These are phyloP conservation scores for Corythoichthys haematopterus DNA, from an alignment of 2,113 vertebrate species.

Conservation along the genomic window DNA sequence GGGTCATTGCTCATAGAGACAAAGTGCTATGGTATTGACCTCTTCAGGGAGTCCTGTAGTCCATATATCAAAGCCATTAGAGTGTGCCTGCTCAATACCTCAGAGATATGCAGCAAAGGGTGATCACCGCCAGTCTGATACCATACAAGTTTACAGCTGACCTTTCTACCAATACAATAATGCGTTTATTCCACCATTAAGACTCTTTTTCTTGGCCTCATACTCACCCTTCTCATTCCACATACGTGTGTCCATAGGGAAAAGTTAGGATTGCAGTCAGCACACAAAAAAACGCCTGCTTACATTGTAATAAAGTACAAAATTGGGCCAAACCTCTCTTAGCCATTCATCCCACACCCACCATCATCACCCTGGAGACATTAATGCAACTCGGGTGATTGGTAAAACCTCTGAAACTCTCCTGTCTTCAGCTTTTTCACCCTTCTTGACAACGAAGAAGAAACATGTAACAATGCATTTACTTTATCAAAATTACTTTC, in stretches of 20 bases:
- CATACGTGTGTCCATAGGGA: neutral
- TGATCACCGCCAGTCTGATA: conserved; percentile 76
- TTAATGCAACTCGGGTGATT: conserved; percentile 25
- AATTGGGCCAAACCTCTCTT: conserved; percentile 29
- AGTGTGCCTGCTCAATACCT: conserved; percentile 72
- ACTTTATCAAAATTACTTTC: conserved; percentile 4
- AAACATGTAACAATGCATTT: conserved; percentile 9
- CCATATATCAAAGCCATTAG: conserved; percentile 74
- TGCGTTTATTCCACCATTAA: conserved; percentile 72
- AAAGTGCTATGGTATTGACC: conserved; percentile 73
- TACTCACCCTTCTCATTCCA: conserved; percentile 31
- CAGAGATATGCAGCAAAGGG: conserved; percentile 72
- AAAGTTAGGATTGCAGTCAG: conserved; percentile 6
- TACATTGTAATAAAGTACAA: conserved; percentile 39
- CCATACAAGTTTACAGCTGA: conserved; percentile 74
- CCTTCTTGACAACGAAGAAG: neutral
- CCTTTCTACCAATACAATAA: conserved; percentile 68
- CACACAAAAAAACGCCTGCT: conserved; percentile 14
- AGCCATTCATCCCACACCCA: conserved; percentile 30
- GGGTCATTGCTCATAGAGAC: conserved; percentile 72
- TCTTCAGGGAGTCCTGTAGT: conserved; percentile 70
- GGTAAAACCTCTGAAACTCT: conserved; percentile 20
- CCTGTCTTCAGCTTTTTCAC: neutral
- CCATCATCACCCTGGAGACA: conserved; percentile 15
- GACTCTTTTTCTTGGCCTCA: conserved; percentile 39